These are phyloP conservation scores for Rhadina sibilatrix DNA, from an alignment of 2,113 vertebrate genomes.

Conservation along the genomic window DNA sequence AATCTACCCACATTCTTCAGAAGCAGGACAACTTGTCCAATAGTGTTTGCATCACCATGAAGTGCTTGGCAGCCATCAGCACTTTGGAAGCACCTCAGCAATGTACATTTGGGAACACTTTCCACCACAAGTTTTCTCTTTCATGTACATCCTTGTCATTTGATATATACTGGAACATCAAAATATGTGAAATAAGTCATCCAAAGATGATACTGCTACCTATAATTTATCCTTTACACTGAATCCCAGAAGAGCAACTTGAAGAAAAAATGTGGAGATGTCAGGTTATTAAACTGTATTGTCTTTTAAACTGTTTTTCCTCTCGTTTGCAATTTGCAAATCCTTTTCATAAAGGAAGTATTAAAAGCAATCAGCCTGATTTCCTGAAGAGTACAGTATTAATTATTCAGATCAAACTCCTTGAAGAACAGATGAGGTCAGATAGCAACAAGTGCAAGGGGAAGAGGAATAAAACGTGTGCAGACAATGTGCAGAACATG, in stretches of 20 bases:
- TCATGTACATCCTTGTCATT: background rate
- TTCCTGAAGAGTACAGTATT: background rate
- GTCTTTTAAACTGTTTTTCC: background rate
- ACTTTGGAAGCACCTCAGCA: background rate
- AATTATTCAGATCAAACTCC: conserved; percentile 11
- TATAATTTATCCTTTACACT: background rate
- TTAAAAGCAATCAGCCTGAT: conserved; percentile 24
- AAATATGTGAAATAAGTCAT: background rate
- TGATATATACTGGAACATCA: background rate
- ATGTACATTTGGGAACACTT: background rate
- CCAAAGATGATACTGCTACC: background rate
- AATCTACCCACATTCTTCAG: background rate
- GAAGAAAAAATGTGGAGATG: background rate
- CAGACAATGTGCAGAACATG: background rate
- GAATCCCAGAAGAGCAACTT: background rate
- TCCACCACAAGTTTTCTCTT: background rate
- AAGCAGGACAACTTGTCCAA: background rate
- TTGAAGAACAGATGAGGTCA: background rate
- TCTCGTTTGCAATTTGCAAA: conserved; percentile 1
- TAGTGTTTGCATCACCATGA: background rate
- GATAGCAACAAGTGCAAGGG: background rate
- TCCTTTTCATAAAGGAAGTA: background rate
- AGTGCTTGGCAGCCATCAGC: background rate
- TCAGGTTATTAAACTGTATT: background rate
- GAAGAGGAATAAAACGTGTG: background rate